phyloP scores from a whole-genome alignment of 2,113 vertebrate species.

The Scolopax mira region DNA sequence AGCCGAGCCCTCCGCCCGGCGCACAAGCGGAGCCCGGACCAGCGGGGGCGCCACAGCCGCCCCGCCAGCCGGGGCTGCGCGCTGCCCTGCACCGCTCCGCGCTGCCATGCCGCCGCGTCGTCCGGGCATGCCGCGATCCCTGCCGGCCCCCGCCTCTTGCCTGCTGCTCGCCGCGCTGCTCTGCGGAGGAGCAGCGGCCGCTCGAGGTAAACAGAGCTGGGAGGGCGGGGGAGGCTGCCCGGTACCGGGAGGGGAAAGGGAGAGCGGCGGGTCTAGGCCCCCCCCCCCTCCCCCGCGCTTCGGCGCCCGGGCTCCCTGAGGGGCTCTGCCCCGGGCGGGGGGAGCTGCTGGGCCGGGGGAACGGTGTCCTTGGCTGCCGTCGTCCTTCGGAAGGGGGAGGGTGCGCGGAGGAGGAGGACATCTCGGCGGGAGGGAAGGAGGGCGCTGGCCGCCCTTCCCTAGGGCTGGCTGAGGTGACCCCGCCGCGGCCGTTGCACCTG shows the following conservation, averaged over 20 bases:
- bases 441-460: neutral
- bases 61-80: neutral
- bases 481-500: neutral
- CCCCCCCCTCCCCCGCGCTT: too few species aligned
- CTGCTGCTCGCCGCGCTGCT: slow-evolving; percentile 69
- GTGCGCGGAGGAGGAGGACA: neutral
- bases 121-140: neutral
- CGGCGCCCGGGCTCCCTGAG: too few species aligned
- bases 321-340: neutral
- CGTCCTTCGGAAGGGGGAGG: neutral
- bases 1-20: neutral
- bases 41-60: neutral
- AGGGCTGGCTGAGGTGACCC: neutral
- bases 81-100: neutral
- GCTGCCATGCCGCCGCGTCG: neutral
- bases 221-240: neutral
- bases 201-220: slow-evolving; percentile 61
- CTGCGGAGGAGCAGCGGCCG: slow-evolving; percentile 55
- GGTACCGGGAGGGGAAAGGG: neutral
- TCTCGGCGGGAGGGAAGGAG: neutral
- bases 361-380: neutral
- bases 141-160: slow-evolving; percentile 21
- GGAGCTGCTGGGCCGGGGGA: neutral
- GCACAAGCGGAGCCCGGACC: neutral
- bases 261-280: neutral